A percentile compares a stretch with the other conserved stretches of the same genome.
phyloP scores from a whole-genome alignment of 1,140 invertebrate species.

The Sycobia sp. region DNA sequence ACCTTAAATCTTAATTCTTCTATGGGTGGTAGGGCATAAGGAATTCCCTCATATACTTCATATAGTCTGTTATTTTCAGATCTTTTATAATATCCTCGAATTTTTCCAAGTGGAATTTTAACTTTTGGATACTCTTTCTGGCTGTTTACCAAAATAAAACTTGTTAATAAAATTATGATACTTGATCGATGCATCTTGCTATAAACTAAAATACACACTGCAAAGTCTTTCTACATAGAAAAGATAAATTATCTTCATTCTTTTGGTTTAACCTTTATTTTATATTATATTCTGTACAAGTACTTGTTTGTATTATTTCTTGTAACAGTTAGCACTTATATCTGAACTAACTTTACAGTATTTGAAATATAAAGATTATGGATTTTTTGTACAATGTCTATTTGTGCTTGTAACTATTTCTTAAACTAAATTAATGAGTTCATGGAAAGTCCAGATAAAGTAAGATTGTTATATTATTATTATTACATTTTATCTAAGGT shows the following conservation, averaged over 20 bases:
- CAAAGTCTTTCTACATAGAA: background rate
- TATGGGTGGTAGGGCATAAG: conserved; percentile 67
- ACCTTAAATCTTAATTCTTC: conserved; percentile 66
- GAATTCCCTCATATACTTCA: conserved; percentile 66
- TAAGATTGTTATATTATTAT: too few relatives aligned
- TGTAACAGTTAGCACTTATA: too few relatives aligned
- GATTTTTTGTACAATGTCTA: too few relatives aligned
- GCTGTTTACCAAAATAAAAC: conserved; percentile 16
- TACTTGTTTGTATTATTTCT: too few relatives aligned
- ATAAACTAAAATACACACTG: background rate
- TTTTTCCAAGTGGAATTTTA: conserved; percentile 46
- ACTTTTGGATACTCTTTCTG: conserved; percentile 42
- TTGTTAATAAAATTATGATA: conserved; percentile 1
- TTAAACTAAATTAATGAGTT: too few relatives aligned
- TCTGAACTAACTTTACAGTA: too few relatives aligned
- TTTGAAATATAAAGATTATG: too few relatives aligned
- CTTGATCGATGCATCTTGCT: conserved; percentile 6
- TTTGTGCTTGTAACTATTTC: too few relatives aligned
- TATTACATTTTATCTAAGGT: too few relatives aligned
- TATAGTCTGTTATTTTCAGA: conserved; percentile 54
- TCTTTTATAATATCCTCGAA: conserved; percentile 50
- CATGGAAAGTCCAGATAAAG: too few relatives aligned
- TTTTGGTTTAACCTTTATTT: too few relatives aligned
- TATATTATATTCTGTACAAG: too few relatives aligned
- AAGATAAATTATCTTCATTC: background rate